Conservation (phyloP, 2,797 vertebrate genomes). For the Pseudomugil gertrudae region DNA sequence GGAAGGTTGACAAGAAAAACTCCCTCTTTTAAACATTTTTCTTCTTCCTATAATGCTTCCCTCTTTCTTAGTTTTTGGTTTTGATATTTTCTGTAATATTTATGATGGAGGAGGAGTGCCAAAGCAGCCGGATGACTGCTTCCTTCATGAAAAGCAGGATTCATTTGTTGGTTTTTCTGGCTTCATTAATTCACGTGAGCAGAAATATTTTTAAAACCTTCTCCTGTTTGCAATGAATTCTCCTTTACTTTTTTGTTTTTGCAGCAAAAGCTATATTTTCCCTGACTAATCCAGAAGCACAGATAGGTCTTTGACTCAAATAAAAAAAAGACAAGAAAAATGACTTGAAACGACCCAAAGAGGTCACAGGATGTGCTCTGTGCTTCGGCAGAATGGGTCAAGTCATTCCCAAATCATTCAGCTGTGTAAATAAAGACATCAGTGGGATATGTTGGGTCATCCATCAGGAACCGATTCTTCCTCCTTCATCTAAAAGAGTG, state of each 20-base stretch:
- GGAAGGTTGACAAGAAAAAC: slow-evolving; percentile 17
- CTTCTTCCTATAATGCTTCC: neutral
- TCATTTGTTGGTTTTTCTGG: neutral
- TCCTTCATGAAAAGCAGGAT: slow-evolving; percentile 6
- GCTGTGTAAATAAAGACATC: slow-evolving; percentile 27
- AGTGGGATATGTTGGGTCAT: slow-evolving; percentile 34
- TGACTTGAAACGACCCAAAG: neutral
- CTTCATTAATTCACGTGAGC: slow-evolving; percentile 20
- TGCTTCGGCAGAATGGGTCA: slow-evolving; percentile 18
- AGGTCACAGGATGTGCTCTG: slow-evolving; percentile 12
- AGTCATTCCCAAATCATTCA: slow-evolving; percentile 18
- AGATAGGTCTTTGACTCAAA: slow-evolving; percentile 15
- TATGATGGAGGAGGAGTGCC: neutral
- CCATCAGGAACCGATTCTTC: slow-evolving; percentile 12
- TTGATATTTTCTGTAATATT: slow-evolving; percentile 26
- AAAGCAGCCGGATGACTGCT: slow-evolving; percentile 19
- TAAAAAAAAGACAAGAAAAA: neutral
- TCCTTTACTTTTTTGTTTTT: slow-evolving; percentile 1
- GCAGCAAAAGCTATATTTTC: slow-evolving; percentile 2
- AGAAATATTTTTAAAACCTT: neutral
- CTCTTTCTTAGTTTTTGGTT: neutral
- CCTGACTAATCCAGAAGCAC: slow-evolving; percentile 3
- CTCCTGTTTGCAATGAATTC: neutral
- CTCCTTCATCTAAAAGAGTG: slow-evolving; percentile 27
- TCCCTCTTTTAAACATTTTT: slow-evolving; percentile 2